phyloP scores from a whole-genome alignment of 2,797 vertebrate genomes.

The Muscicapa comitata region DNA sequence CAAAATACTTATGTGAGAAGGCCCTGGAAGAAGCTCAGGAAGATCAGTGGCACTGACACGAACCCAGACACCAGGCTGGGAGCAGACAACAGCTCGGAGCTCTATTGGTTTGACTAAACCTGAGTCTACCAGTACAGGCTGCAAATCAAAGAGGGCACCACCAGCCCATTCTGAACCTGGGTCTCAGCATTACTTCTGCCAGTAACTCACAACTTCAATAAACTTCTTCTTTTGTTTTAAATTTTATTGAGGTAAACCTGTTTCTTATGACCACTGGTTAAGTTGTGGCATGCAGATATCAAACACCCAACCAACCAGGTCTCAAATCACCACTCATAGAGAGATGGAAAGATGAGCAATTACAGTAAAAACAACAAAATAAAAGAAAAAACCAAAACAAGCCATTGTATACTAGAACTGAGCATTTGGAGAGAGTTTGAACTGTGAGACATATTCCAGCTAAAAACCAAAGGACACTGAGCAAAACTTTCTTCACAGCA shows the following conservation, averaged over 20 bases:
- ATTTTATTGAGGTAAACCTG: not conserved
- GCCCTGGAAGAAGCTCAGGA: not conserved
- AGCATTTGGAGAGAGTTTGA: not conserved
- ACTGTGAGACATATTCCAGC: not conserved
- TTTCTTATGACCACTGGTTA: rapidly evolving
- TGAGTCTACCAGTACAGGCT: not conserved
- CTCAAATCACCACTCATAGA: not conserved
- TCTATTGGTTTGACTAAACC: not conserved
- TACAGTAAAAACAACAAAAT: not conserved
- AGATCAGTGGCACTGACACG: not conserved
- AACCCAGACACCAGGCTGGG: not conserved
- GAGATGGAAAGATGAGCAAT: not conserved
- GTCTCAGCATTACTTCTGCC: not conserved
- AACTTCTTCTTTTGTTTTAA: not conserved
- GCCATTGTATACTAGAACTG: not conserved
- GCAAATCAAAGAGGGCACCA: not conserved
- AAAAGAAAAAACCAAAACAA: not conserved
- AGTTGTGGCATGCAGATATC: rapidly evolving
- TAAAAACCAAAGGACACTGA: not conserved
- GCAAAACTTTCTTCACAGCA: not conserved
- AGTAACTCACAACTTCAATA: not conserved
- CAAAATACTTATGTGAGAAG: not conserved
- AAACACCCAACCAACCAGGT: not conserved
- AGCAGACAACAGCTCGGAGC: not conserved
- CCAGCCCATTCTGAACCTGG: not conserved